Percentiles rank a stretch among this genome's conserved stretches.
Evolutionary conservation across 2,797 vertebrate species (phyloP).

Genomic region (Hemitrygon akajei): DNA sequence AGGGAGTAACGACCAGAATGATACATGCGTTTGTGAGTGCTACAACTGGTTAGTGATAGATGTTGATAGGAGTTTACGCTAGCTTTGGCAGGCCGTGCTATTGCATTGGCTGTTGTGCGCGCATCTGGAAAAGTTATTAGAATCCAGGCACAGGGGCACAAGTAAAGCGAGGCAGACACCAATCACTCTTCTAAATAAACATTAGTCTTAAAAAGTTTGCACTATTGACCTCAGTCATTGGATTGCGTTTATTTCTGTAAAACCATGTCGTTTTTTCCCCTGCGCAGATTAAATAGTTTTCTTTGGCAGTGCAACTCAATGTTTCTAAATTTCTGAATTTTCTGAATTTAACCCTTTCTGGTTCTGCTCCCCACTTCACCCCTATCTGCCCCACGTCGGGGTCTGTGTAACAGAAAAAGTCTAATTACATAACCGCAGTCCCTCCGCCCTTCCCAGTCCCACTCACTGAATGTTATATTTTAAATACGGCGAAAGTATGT

Average conservation of each 20-base stretch:
- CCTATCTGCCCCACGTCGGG: neutral
- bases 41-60: conserved; percentile 32
- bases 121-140: conserved; percentile 85
- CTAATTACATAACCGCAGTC: neutral
- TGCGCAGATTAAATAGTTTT: conserved; percentile 30
- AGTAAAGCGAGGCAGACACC: conserved; percentile 80
- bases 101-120: conserved; percentile 43
- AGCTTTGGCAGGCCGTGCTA: conserved; percentile 41
- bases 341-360: neutral
- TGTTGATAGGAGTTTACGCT: conserved; percentile 22
- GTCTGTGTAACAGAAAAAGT: neutral
- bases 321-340: neutral
- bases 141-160: conserved; percentile 66
- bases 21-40: conserved; percentile 1
- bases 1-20: neutral
- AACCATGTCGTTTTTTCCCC: conserved; percentile 9
- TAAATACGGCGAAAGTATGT: neutral
- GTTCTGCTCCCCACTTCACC: too few relatives aligned
- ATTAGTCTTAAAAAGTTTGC: conserved; percentile 99
- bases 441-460: neutral
- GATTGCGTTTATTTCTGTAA: conserved; percentile 63
- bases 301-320: neutral
- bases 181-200: conserved; percentile 98
- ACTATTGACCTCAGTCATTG: conserved; percentile 80
- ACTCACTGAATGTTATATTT: neutral